Evolutionary conservation across 2,888 invertebrate genomes (phyloP), one percentile per base, ranked within the genome.

Genomic region (Dusona sp.): DNA sequence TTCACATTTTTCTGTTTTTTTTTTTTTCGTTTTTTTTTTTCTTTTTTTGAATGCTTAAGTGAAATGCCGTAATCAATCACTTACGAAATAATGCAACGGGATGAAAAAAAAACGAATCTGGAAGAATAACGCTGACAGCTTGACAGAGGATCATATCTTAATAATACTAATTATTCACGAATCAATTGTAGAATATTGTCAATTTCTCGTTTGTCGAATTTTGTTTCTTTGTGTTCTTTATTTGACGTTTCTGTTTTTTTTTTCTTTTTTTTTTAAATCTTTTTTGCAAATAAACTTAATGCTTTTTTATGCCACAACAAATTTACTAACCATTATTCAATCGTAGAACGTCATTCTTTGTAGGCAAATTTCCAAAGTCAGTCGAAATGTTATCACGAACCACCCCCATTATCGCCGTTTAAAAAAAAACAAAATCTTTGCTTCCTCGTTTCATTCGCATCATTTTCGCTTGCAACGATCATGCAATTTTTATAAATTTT

Each of bases 211-310:
- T 57, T 82, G 88, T 89, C 89, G 87, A 77, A 89, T 61, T 86
- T 78, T 89, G 91, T 75, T 81, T 38, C 54, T 78, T 90, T 79
- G 57, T 61, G 38, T n/a, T 36, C 29, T 2, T 79, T 84, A 73
- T 89, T 92, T 81, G 70, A 57, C 72, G 64, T 90, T 91, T 84
- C 86, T 73, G 90, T 91, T 77, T 77, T 70, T 74, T 73, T 89
- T 75, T 85, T 77, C 89, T 91, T 82, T 16, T 8, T 73, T 19
- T 42, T 61, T 38, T 25, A 19, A 25, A 25, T 75, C 89, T 92
- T 90, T 90, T 91, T 91, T 85, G 91, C 92, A 91, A 93, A 93
- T 93, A 93, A 93, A 93, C 90, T 90, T 92, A 92, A 92, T 92
- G 94, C 93, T 94, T 93, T 92, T 87, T 91, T 91, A 92, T 89